Percentiles rank a stretch among this genome's conserved stretches.
Evolutionary conservation across 2,888 invertebrate genomes (phyloP).

Genomic region (Mythimna impura): DNA sequence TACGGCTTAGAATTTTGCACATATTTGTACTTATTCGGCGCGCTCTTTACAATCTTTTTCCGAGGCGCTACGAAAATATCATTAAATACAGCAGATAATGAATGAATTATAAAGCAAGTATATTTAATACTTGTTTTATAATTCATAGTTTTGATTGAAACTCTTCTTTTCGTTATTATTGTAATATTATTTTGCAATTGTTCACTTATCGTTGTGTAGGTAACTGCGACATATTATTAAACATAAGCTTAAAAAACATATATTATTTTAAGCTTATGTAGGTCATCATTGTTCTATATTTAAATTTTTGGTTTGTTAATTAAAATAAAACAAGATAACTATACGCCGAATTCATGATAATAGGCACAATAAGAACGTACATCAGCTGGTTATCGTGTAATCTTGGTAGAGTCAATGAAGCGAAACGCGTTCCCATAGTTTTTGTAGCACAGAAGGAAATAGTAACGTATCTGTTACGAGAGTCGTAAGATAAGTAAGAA

Average conservation of each 20-base stretch:
- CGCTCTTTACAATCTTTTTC: slow-evolving; percentile 37
- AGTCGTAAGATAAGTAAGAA: slow-evolving; percentile 13
- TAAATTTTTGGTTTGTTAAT: slow-evolving; percentile 22
- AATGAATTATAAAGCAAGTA: no score
- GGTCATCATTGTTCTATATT: slow-evolving; percentile 43
- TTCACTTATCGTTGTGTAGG: slow-evolving; percentile 15
- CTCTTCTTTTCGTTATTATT: not conserved
- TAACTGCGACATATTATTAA: slow-evolving; percentile 28
- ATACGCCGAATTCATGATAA: slow-evolving; percentile 26
- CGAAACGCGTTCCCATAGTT: slow-evolving; percentile 16
- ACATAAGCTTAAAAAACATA: not conserved
- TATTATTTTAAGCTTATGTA: slow-evolving; percentile 1
- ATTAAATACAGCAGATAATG: not conserved
- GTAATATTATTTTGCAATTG: not conserved
- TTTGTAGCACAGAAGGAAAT: slow-evolving; percentile 15
- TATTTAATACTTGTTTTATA: not conserved
- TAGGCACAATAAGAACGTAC: slow-evolving; percentile 11
- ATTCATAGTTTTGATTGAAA: slow-evolving; percentile 13
- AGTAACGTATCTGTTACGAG: slow-evolving; percentile 11
- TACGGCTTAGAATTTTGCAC: slow-evolving; percentile 71
- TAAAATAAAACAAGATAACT: slow-evolving; percentile 37
- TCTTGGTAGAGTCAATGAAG: slow-evolving; percentile 17
- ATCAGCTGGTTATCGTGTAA: slow-evolving; percentile 19
- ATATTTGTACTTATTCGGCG: slow-evolving; percentile 63
- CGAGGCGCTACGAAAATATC: slow-evolving; percentile 17